phyloP scores from a whole-genome alignment of 2,888 invertebrate species.

The Lochmaea capreae region DNA sequence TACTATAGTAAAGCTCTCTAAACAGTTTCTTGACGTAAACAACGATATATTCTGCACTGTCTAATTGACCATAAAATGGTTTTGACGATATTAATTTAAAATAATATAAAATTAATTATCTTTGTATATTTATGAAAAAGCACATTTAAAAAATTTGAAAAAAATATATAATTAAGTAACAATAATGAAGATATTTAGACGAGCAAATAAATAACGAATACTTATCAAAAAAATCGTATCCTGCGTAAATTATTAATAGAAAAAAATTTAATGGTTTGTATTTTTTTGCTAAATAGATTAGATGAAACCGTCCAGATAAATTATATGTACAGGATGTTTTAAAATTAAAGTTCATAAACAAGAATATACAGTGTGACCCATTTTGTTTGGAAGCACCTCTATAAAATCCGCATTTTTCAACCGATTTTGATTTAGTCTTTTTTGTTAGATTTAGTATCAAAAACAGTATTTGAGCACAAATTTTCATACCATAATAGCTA shows the following conservation, averaged over 20 bases:
- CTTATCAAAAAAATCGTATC: neutral
- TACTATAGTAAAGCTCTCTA: no score
- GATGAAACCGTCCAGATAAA: slow-evolving; percentile 57
- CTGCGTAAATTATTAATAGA: slow-evolving; percentile 1
- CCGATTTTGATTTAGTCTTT: no score
- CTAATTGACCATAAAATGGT: neutral
- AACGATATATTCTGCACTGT: neutral
- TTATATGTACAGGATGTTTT: slow-evolving; percentile 26
- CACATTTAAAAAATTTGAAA: slow-evolving; percentile 2
- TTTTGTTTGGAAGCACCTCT: no score
- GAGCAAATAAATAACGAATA: neutral
- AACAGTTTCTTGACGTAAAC: no score
- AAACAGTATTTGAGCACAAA: no score
- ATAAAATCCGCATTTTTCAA: no score
- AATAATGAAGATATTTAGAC: neutral
- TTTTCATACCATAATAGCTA: no score
- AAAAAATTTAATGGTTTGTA: slow-evolving; percentile 12
- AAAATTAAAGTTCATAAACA: slow-evolving; percentile 11
- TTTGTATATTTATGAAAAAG: slow-evolving; percentile 11
- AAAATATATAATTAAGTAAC: neutral
- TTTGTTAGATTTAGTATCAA: no score
- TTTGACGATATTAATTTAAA: neutral
- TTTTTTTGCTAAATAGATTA: slow-evolving; percentile 55
- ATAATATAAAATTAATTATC: neutral
- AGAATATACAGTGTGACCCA: no score